phyloP scores from a whole-genome alignment of 2,113 vertebrate species.

The Tyto alba region DNA sequence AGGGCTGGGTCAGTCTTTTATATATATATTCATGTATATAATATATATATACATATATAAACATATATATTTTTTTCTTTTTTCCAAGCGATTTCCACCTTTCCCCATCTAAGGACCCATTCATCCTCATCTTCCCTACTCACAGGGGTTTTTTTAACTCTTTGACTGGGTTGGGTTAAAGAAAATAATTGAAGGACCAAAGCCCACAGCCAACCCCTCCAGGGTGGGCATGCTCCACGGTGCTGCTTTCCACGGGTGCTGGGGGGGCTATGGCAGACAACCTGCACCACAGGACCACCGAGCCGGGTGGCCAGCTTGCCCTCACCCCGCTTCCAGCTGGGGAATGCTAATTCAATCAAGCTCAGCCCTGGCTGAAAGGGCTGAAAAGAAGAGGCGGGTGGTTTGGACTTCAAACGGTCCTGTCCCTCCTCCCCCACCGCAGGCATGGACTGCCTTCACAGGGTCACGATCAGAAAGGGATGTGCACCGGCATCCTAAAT shows the following conservation, averaged over 20 bases:
- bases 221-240: background rate
- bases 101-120: background rate
- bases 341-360: background rate
- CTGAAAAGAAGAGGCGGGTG: background rate
- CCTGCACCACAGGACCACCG: fast-evolving
- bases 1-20: slow-evolving; percentile 48
- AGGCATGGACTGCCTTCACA: background rate
- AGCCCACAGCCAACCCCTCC: background rate
- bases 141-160: background rate
- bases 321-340: fast-evolving
- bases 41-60: background rate
- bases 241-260: background rate
- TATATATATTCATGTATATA: background rate
- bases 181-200: background rate
- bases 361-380: fast-evolving
- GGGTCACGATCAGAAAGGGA: background rate
- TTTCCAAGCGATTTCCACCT: background rate
- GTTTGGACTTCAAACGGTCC: background rate
- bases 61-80: background rate
- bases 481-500: background rate
- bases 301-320: background rate
- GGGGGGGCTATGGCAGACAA: background rate
- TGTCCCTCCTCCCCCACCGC: background rate
- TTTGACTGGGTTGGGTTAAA: background rate
- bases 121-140: background rate